Evolutionary conservation across 2,113 vertebrate species (phyloP), one percentile per base, ranked within the genome.

Genomic region (Fukomys damarensis): DNA sequence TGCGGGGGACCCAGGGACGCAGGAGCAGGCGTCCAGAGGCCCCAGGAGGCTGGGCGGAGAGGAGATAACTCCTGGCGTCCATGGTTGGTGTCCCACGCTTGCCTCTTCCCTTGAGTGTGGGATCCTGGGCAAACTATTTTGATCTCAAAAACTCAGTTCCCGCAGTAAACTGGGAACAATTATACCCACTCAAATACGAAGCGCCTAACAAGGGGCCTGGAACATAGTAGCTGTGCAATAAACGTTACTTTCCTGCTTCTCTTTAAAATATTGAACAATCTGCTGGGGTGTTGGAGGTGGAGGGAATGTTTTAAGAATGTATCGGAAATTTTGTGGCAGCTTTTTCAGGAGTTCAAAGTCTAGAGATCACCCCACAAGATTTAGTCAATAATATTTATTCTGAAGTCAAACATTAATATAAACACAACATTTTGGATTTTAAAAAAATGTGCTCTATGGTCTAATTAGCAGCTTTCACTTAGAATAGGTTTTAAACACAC

Each of bases 321-420:
- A 35, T 70, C 41, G 38, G 72, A 89, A 43, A 17, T 92, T 91
- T 93, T n/a, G 24, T 41, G 38, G 13, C 70, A 85, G 94, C 16
- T 52, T 85, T 93, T 93, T 52, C 19, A 6, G 92, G 20, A 12
- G 30, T 87, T 96, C 89, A 92, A 96, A 96, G 96, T 97, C 74
- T 94, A 96, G 13, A 92, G 26, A 38, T 65, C 52, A 83, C 32
- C 4, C 9, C 74, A 59, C 76, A 58, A 86, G 35, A 1, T 2
- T 94, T 61, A 94, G 30, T 52, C n/a, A 66, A 86, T 38, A 87
- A 12, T 59, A 93, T 94, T 93, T 95, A 92, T 81, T 61, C 77
- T 94, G 61, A 93, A 89, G 89, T 97, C 93, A 96, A 97, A 94
- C 61, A 95, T 96, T 94, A 89, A 86, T 83, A 49, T 93, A 65